These are phyloP conservation scores for Zonotrichia leucophrys DNA, from an alignment of 2,113 vertebrate species.

Conservation along the genomic window DNA sequence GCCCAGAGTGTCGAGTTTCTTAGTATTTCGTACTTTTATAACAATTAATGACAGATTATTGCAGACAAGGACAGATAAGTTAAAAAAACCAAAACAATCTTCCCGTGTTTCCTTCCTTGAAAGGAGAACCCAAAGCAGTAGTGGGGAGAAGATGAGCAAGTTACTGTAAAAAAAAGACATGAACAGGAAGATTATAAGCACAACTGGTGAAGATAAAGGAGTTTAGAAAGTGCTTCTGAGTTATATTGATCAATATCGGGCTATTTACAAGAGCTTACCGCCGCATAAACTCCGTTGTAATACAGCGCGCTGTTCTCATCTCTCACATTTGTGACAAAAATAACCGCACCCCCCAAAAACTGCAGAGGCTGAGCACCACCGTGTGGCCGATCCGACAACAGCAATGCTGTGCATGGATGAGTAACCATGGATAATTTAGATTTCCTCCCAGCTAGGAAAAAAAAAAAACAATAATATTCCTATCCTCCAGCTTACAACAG, in stretches of 20 bases:
- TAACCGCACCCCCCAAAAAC: fast-evolving
- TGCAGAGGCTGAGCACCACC: not conserved
- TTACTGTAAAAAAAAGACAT: fast-evolving
- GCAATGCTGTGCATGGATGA: fast-evolving
- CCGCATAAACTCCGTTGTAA: fast-evolving
- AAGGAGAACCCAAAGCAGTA: not conserved
- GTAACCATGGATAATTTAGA: fast-evolving
- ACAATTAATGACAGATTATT: not conserved
- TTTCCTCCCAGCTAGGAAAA: fast-evolving
- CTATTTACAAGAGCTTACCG: fast-evolving
- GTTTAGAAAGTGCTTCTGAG: fast-evolving
- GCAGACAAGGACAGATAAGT: not conserved
- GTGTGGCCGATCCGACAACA: fast-evolving
- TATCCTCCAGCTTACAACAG: fast-evolving
- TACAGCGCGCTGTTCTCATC: fast-evolving
- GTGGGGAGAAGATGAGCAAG: not conserved
- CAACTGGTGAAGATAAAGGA: fast-evolving
- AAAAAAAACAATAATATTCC: fast-evolving
- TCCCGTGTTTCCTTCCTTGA: not conserved
- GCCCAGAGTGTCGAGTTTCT: not conserved
- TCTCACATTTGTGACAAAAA: fast-evolving
- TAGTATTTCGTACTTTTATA: not conserved
- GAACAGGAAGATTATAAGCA: fast-evolving
- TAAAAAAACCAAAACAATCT: not conserved
- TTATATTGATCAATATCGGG: fast-evolving